A percentile compares a stretch with the other conserved stretches of the same genome.
Conservation (phyloP, 2,888 invertebrate genomes). For the Argynnis bischoffii region DNA sequence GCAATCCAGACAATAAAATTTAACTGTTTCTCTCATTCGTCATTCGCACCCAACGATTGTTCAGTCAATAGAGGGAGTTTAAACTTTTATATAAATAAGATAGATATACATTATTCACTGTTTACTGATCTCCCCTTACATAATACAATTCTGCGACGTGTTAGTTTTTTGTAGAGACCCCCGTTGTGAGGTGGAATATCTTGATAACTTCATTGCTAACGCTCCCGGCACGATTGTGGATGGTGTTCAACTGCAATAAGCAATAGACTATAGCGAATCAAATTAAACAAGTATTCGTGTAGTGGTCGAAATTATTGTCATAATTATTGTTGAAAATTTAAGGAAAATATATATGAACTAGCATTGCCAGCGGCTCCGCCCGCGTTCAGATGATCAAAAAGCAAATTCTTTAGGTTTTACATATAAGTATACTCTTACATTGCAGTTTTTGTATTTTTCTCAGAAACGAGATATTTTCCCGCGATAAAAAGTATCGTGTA, state of each 20-base stretch:
- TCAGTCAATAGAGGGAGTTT: slow-evolving; percentile 74
- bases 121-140: slow-evolving; percentile 60
- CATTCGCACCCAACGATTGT: slow-evolving; percentile 65
- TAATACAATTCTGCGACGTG: slow-evolving; percentile 62
- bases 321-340: not conserved
- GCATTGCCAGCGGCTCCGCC: no score
- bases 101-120: slow-evolving; percentile 73
- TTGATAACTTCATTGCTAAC: slow-evolving; percentile 79
- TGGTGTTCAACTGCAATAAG: slow-evolving; percentile 45
- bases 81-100: slow-evolving; percentile 72
- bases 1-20: slow-evolving; percentile 41
- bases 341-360: no score
- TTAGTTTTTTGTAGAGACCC: slow-evolving; percentile 68
- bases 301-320: not conserved
- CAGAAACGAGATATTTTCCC: no score
- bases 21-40: slow-evolving; percentile 58
- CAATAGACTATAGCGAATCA: not conserved
- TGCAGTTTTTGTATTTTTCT: no score
- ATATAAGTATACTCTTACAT: no score
- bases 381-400: no score
- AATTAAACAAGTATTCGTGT: not conserved
- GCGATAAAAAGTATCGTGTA: no score
- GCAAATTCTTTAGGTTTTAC: no score
- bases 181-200: slow-evolving; percentile 58
- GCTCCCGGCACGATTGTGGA: slow-evolving; percentile 49